phyloP scores from a whole-genome alignment of 2,888 invertebrate species.

The Theretra japonica region DNA sequence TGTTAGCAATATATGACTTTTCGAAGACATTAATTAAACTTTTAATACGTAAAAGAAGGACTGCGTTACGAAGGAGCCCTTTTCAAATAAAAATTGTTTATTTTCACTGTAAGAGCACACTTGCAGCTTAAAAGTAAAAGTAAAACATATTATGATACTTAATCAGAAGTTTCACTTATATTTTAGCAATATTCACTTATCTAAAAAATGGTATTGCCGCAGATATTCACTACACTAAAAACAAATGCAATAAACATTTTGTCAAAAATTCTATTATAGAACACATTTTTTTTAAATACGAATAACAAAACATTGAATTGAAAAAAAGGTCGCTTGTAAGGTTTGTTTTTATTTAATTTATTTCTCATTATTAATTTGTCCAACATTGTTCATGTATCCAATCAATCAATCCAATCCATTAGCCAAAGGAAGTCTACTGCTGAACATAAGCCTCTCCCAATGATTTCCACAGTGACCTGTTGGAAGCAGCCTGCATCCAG shows the following conservation, averaged over 20 bases:
- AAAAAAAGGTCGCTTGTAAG: not conserved
- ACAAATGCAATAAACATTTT: constrained; percentile 43
- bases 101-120: constrained; percentile 54
- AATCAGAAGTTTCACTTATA: constrained; percentile 52
- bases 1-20: constrained; percentile 59
- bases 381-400: no score
- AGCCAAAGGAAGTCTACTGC: no score
- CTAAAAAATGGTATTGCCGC: constrained; percentile 11
- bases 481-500: no score
- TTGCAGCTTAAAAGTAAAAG: constrained; percentile 53
- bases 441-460: no score
- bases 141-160: constrained; percentile 55
- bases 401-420: no score
- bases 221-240: constrained; percentile 32
- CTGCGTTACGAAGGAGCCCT: constrained; percentile 57
- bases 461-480: no score
- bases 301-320: not conserved
- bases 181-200: constrained; percentile 38
- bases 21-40: constrained; percentile 67
- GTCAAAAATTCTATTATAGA: constrained; percentile 9
- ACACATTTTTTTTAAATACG: not conserved
- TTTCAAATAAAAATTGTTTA: constrained; percentile 43
- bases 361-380: no score
- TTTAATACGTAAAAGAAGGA: constrained; percentile 53
- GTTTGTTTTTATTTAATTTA: not conserved